Conservation (phyloP, 2,113 vertebrate species). For the Electrona antarctica region DNA sequence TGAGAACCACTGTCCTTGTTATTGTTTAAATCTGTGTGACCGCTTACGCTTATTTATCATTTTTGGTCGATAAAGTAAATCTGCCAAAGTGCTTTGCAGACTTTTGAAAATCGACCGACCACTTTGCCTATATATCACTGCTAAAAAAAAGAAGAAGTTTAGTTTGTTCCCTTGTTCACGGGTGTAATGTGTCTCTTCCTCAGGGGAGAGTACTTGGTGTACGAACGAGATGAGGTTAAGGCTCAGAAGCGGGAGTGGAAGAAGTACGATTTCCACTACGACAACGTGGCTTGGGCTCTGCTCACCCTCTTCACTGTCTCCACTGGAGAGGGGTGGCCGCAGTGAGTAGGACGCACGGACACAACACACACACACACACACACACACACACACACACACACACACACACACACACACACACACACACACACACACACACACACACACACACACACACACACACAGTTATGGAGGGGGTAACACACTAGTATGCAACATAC, state of each 20-base stretch:
- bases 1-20: too few species aligned
- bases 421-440: not conserved
- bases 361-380: not conserved
- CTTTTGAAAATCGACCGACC: too few species aligned
- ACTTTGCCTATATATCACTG: too few species aligned
- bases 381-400: slow-evolving; percentile 1
- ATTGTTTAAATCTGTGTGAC: too few species aligned
- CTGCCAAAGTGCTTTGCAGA: too few species aligned
- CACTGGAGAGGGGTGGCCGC: slow-evolving; percentile 89
- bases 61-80: too few species aligned
- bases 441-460: not conserved
- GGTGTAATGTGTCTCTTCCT: not conserved
- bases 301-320: slow-evolving; percentile 91
- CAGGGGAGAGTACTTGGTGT: slow-evolving; percentile 7
- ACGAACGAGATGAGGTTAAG: slow-evolving; percentile 76
- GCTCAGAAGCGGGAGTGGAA: slow-evolving; percentile 88
- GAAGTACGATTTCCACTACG: slow-evolving; percentile 90
- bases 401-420: not conserved
- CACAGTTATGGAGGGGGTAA: too few species aligned
- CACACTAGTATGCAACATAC: too few species aligned
- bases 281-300: slow-evolving; percentile 90
- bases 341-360: slow-evolving; percentile 65
- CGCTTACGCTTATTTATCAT: too few species aligned
- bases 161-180: too few species aligned
- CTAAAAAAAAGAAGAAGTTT: too few species aligned